Percentiles rank a stretch among this genome's conserved stretches.
Evolutionary conservation across 2,113 vertebrate species (phyloP).

Genomic region (Tinamus guttatus): DNA sequence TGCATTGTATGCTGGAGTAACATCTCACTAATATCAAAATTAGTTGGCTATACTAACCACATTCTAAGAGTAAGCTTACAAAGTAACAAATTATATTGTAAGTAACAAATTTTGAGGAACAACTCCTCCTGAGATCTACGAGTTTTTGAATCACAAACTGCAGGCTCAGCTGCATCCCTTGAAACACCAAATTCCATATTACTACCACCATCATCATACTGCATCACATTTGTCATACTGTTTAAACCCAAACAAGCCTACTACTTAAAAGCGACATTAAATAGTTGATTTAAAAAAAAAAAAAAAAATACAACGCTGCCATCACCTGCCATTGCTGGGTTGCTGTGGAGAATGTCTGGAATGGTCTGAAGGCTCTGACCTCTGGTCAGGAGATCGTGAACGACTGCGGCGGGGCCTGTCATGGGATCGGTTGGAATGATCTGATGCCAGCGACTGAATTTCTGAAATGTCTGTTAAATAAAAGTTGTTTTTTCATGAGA

Average conservation of each 20-base stretch:
- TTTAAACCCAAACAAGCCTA: slow-evolving; percentile 5
- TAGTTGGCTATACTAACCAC: background rate
- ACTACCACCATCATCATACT: accelerated
- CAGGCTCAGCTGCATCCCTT: background rate
- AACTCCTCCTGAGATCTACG: background rate
- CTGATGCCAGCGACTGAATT: slow-evolving; percentile 97
- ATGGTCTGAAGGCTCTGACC: slow-evolving; percentile 95
- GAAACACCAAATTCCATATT: background rate
- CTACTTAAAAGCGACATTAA: background rate
- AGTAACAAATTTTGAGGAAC: background rate
- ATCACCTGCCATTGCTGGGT: slow-evolving; percentile 96
- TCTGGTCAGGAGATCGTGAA: slow-evolving; percentile 94
- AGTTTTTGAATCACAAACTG: background rate
- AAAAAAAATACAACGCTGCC: slow-evolving; percentile 50
- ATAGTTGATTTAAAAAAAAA: slow-evolving; percentile 37
- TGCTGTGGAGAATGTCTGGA: slow-evolving; percentile 95
- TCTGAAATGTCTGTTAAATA: slow-evolving; percentile 96
- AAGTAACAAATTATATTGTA: background rate
- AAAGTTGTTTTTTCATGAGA: slow-evolving; percentile 68
- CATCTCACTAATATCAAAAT: background rate
- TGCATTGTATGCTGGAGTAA: background rate
- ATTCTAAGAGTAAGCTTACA: background rate
- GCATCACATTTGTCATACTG: background rate
- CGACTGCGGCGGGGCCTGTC: slow-evolving; percentile 92
- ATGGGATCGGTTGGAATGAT: slow-evolving; percentile 97